Percentiles rank a stretch among this genome's conserved stretches.
Evolutionary conservation across 2,113 vertebrate genomes (phyloP).

Genomic region (Maccullochella peelii): DNA sequence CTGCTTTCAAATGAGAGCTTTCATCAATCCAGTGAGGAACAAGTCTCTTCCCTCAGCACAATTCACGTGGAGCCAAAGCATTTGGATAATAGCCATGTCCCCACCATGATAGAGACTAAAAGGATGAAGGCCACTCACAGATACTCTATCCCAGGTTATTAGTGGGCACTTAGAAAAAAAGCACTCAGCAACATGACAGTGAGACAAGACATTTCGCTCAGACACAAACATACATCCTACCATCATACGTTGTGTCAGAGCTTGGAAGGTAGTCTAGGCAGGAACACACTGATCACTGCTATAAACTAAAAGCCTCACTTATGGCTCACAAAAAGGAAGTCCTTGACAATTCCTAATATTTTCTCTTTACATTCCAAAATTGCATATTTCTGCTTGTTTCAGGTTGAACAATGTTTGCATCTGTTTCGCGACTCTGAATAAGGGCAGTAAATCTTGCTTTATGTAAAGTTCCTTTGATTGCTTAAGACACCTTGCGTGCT

Average conservation of each 20-base stretch:
- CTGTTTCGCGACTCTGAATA: conserved; percentile 47
- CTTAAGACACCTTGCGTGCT: conserved; percentile 61
- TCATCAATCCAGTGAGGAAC: conserved; percentile 24
- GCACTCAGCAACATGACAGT: conserved; percentile 45
- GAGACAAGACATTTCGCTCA: conserved; percentile 33
- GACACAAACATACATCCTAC: conserved; percentile 26
- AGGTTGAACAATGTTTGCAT: conserved; percentile 60
- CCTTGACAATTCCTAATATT: conserved; percentile 30
- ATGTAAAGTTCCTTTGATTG: conserved; percentile 70
- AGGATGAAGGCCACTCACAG: conserved; percentile 51
- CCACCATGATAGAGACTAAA: conserved; percentile 38
- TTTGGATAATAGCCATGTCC: conserved; percentile 46
- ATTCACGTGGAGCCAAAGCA: conserved; percentile 24
- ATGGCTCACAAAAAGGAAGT: neutral
- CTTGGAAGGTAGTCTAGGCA: conserved; percentile 2
- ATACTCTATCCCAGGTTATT: conserved; percentile 47
- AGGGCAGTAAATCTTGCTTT: conserved; percentile 49
- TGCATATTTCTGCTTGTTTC: conserved; percentile 42
- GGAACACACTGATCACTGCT: neutral
- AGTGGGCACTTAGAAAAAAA: conserved; percentile 41
- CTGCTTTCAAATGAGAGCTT: conserved; percentile 17
- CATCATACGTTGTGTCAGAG: conserved; percentile 9
- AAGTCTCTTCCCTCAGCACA: conserved; percentile 22
- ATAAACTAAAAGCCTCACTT: conserved; percentile 1
- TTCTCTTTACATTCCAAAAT: conserved; percentile 34